A percentile compares a stretch with the other conserved stretches of the same genome.
Conservation (phyloP, 2,888 invertebrate genomes). For the Conops quadrifasciatus region DNA sequence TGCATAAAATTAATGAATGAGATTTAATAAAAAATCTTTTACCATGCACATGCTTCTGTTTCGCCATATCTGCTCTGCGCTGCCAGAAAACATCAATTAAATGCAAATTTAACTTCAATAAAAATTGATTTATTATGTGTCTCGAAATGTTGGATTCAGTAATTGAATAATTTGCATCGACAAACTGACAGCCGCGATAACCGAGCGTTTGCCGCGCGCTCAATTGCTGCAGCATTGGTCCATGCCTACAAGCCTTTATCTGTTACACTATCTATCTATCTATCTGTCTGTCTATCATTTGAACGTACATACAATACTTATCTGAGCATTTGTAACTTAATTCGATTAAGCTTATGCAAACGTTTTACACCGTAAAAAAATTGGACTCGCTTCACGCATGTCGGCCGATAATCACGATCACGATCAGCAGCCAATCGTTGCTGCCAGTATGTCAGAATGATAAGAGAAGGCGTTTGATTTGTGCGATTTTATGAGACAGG, state of each 20-base stretch:
- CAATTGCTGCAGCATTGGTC: slow-evolving; percentile 19
- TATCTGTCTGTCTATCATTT: not conserved
- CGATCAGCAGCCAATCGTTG: not conserved
- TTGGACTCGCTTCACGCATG: not conserved
- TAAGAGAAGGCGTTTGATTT: too few relatives aligned
- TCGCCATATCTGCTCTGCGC: slow-evolving; percentile 14
- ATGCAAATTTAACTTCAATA: slow-evolving; percentile 32
- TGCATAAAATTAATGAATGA: too few relatives aligned
- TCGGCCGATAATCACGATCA: not conserved
- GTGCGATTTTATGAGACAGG: not conserved
- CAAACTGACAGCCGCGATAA: slow-evolving; percentile 38
- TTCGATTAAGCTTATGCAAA: slow-evolving; percentile 33
- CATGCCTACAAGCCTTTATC: not conserved
- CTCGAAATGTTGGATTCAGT: slow-evolving; percentile 32
- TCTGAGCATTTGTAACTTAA: slow-evolving; percentile 31
- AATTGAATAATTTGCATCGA: slow-evolving; percentile 40
- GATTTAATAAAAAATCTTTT: not conserved
- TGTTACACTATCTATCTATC: too few relatives aligned
- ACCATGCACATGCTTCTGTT: slow-evolving; percentile 30
- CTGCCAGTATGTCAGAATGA: not conserved
- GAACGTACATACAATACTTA: not conserved
- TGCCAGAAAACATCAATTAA: slow-evolving; percentile 27
- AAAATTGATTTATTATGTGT: slow-evolving; percentile 33
- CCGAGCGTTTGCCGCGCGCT: slow-evolving; percentile 8
- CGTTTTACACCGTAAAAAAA: slow-evolving; percentile 20